Evolutionary conservation across 2,113 vertebrate species (phyloP), one percentile per base, ranked within the genome.

Genomic region (Morone chrysops): DNA sequence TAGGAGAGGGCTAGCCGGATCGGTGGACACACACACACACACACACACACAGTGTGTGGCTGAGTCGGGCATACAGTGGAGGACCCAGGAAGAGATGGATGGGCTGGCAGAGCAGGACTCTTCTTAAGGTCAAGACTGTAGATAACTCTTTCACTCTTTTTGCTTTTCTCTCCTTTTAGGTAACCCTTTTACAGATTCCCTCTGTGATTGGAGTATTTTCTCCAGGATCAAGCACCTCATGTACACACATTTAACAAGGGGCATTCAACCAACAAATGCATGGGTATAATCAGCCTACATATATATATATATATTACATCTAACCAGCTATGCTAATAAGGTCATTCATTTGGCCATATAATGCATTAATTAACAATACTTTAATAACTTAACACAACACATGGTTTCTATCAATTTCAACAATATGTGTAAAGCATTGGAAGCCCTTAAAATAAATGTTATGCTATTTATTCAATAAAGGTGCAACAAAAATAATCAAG

Each of bases 271-370:
- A 69, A 50, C 56, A 83, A 81, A 84, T 78, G 47, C 13, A 57
- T 20, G 17, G n/a, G 16, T 67, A 66, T 68, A 87, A 81, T 78
- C 50, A 80, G 10, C 65, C 61, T 82, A 25, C 25, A 25, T n/a
- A n/a, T n/a, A n/a, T n/a, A n/a, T n/a, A n/a, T 79, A 89, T 86
- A 20, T 47, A 88, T 83, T 79, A 67, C 17, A 66, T 50, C 51
- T n/a, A 75, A 75, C 68, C 36, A 70, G 25, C 51, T 16, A 53
- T 70, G 53, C 43, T 86, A 80, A 86, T 86, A 50, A 75, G 71
- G 71, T 65, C 41, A 85, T 83, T 73, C 14, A 69, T 74, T 76
- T 72, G 79, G 57, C 31, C 47, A 71, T 62, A 68, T n/a, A 69
- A 62, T 74, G 48, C 48, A 83, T 83, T 78, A 43, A 87, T 86